Conservation (phyloP, 2,113 vertebrate genomes). For the Oncorhynchus clarkii region DNA sequence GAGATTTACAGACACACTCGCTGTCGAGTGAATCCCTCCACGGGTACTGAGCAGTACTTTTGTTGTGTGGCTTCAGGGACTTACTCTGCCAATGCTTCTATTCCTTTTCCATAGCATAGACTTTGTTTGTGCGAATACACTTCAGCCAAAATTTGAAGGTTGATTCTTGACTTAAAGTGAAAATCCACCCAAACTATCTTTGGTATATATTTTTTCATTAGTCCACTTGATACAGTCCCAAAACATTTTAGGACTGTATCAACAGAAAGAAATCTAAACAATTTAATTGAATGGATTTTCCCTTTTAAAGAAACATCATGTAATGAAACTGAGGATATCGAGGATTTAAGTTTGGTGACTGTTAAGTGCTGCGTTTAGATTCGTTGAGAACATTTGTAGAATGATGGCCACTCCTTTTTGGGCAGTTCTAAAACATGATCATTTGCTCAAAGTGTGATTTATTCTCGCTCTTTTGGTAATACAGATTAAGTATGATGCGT, state of each 20-base stretch:
- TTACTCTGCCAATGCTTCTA: slow-evolving; percentile 20
- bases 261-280: no score
- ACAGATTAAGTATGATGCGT: not conserved
- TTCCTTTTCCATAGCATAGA: slow-evolving; percentile 40
- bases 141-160: not conserved
- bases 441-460: not conserved
- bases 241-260: no score
- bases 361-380: slow-evolving; percentile 12
- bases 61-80: slow-evolving; percentile 27
- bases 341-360: not conserved
- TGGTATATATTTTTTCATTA: no score
- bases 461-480: not conserved
- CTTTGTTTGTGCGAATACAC: slow-evolving; percentile 6
- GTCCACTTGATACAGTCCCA: no score
- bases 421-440: not conserved
- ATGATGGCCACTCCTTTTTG: not conserved
- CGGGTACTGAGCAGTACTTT: slow-evolving; percentile 1
- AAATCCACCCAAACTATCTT: no score
- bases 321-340: slow-evolving; percentile 23
- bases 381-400: slow-evolving; percentile 50
- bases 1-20: not conserved
- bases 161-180: not conserved
- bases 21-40: slow-evolving; percentile 4
- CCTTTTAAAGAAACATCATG: slow-evolving; percentile 4
- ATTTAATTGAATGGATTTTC: no score